phyloP scores from a whole-genome alignment of 2,797 vertebrate species.

The Vireo griseus region DNA sequence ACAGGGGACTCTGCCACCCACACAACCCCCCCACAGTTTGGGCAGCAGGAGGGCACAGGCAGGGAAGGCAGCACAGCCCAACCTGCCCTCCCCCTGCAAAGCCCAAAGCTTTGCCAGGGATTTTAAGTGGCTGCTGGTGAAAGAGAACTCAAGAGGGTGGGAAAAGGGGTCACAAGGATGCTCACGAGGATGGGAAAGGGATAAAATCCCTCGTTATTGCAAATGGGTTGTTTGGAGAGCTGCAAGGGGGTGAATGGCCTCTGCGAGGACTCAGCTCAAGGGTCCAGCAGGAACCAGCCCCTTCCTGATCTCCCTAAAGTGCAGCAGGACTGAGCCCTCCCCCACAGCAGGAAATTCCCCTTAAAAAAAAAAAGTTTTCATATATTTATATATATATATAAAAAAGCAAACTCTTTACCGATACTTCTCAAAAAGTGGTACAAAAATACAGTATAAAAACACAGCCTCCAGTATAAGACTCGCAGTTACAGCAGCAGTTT shows the following conservation, averaged over 20 bases:
- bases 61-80: not conserved
- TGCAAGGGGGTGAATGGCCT: not conserved
- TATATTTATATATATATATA: constrained; percentile 36
- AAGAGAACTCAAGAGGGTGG: not conserved
- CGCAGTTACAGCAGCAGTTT: constrained; percentile 69
- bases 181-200: not conserved
- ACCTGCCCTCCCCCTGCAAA: not conserved
- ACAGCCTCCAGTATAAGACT: constrained; percentile 68
- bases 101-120: fast-evolving
- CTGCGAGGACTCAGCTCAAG: not conserved
- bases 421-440: constrained; percentile 76
- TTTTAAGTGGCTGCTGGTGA: not conserved
- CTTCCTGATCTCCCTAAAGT: constrained; percentile 56
- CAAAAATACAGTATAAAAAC: constrained; percentile 82
- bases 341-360: not conserved
- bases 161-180: not conserved
- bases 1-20: not conserved
- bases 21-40: fast-evolving
- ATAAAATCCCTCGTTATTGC: constrained; percentile 7
- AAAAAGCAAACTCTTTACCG: constrained; percentile 60
- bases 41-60: not conserved
- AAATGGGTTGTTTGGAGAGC: constrained; percentile 25
- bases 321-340: constrained; percentile 52
- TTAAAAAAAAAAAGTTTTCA: not conserved
- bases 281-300: constrained; percentile 30